These are phyloP conservation scores for Dromaius novaehollandiae DNA, from an alignment of 2,113 vertebrate species.

Conservation along the genomic window DNA sequence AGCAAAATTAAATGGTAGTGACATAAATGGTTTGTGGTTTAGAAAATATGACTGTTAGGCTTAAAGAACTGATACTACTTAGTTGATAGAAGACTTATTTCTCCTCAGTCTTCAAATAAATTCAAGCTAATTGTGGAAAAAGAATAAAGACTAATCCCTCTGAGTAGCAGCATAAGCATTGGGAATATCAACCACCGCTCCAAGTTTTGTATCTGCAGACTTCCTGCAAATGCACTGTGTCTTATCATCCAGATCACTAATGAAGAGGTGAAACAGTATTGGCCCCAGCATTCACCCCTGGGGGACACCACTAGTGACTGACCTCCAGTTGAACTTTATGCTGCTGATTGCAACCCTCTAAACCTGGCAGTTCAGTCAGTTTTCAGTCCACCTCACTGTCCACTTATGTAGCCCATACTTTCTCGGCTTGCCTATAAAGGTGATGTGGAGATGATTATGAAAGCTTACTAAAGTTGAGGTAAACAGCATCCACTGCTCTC, in stretches of 20 bases:
- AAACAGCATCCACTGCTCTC: background rate
- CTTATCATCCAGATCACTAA: background rate
- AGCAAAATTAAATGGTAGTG: background rate
- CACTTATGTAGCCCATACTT: background rate
- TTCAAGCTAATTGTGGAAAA: background rate
- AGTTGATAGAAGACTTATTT: background rate
- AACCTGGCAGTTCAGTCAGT: background rate
- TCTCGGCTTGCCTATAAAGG: too few relatives aligned
- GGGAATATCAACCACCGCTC: background rate
- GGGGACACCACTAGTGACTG: background rate
- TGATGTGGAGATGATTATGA: background rate
- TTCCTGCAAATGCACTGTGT: background rate
- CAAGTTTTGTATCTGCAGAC: background rate
- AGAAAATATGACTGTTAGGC: background rate
- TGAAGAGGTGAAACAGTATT: background rate
- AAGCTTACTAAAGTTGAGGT: background rate
- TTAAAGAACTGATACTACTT: background rate
- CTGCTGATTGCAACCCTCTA: background rate
- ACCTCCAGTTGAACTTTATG: background rate
- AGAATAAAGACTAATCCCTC: background rate
- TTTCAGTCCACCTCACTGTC: background rate
- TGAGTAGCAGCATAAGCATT: background rate
- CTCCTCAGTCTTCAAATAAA: background rate
- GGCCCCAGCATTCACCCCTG: background rate
- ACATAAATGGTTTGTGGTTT: background rate